Evolutionary conservation across 1,140 invertebrate species (phyloP), one percentile per base, ranked within the genome.

Genomic region (Lordiphosa clarofinis): DNA sequence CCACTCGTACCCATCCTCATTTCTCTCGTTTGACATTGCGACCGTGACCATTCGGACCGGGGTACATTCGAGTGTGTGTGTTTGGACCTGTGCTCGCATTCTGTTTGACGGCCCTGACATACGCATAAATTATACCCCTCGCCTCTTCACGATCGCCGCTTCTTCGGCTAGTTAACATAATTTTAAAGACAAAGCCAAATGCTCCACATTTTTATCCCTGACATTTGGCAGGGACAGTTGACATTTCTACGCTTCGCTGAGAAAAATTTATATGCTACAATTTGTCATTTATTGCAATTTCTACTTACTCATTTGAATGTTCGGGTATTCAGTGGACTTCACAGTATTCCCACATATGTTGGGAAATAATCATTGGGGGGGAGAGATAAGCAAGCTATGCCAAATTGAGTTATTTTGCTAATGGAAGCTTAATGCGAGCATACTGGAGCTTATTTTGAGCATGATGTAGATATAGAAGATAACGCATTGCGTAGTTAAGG

Each of bases 241-340:
- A 66, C 75, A 61, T 73, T 61, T 56, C 35, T 56, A 13, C 40
- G 53, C 40, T 64, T 64, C 53, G 11, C 31, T 31, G 40, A 56
- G 37, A 35, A 11, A 46, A 67, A 81, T 81, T 81, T 71, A 81
- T 81, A 46, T 49, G 54, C 43, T 46, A 31, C 65, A 81, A 81
- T 81, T 81, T 81, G 75, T 81, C 75, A 81, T 54, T 74, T 81
- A 58, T 67, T 70, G 56, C 70, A 71, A 79, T 78, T 49, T 39
- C 56, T 24, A 15, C 13, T 56, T 49, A 37, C 21, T 44, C 40
- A 15, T 6, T 50, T 53, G 46, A 44, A 66, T 58, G 19, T n/a
- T 55, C 42, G 63, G 12, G 40, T 65, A 40, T 19, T 24, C 58
- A 35, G 35, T 35, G 48, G 37, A 54, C 28, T 31, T 31, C 0